Base-by-base conservation (phyloP, 2,113 vertebrate species). In the Megaleporinus macrocephalus region DNA sequence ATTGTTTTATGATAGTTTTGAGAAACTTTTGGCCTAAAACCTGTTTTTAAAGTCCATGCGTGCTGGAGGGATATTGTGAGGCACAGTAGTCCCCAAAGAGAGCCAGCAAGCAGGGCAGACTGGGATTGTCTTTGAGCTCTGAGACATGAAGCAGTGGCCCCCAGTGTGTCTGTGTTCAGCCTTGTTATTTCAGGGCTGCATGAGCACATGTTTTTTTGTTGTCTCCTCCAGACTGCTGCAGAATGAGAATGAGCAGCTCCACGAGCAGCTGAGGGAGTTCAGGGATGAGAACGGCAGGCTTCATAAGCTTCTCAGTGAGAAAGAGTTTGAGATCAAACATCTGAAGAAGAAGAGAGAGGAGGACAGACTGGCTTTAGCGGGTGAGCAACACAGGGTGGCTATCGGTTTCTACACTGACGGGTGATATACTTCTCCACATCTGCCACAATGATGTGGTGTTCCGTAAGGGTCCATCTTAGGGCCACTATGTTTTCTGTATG, bases 281-380 rank as follows among this genome's bases (percentile, higher is more conserved):
- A 88, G 83, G 16, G 97, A 99, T 79, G 96, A 97, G 90, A 98
- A 97, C 3, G 95, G 95, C 65, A 92, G 97, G 0, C 88, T 99
- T 4, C 92, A 95, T 85, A 98, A 96, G 87, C 93, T 98, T 5
- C 72, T 97, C 61, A 89, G 89, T 24, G 97, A 99, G 78, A 96
- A 95, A 79, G 96, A 98, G 51, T 97, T 97, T 88, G 97, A 99
- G 87, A 94, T 97, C 72, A 95, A 94, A 63, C 95, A 96, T 79
- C 92, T 98, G 76, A 95, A 93, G 82, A 97, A 90, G 87, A 97
- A 95, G 85, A 88, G 93, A 1, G 95, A 96, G 30, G 95, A 97
- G 51, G 94, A 96, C 62, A 92, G 90, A 53, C 76, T 96, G 29
- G 93, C 92, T 68, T 90, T 98, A 44, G 89, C 95, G 70, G 97